Conservation (phyloP, 2,888 invertebrate species). For the Acleris sparsana region DNA sequence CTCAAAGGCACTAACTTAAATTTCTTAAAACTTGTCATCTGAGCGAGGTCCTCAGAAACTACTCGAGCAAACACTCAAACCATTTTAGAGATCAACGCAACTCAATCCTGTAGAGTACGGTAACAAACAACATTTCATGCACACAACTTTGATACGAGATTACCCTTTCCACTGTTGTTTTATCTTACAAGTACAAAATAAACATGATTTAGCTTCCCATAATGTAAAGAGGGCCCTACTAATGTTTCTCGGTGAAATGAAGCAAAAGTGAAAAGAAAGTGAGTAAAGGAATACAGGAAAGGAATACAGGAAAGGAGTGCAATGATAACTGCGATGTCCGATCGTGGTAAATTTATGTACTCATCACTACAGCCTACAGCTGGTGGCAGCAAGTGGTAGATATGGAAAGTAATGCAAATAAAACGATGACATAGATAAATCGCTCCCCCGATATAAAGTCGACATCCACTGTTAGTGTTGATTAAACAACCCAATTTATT, state of each 20-base stretch:
- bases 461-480: too few relatives aligned
- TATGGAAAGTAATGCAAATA: too few relatives aligned
- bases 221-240: constrained; percentile 50
- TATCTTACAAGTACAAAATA: constrained; percentile 56
- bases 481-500: too few relatives aligned
- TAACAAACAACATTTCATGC: constrained; percentile 34
- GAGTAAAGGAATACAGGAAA: not conserved
- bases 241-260: constrained; percentile 26
- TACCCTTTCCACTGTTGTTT: constrained; percentile 56
- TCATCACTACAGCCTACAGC: too few relatives aligned
- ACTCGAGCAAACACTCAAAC: constrained; percentile 14
- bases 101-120: constrained; percentile 10
- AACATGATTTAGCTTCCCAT: constrained; percentile 61
- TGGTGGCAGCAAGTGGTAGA: too few relatives aligned
- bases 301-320: too few relatives aligned
- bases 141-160: constrained; percentile 52
- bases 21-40: constrained; percentile 14
- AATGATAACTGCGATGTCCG: too few relatives aligned
- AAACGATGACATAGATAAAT: too few relatives aligned
- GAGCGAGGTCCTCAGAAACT: constrained; percentile 8
- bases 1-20: constrained; percentile 13
- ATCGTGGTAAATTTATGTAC: too few relatives aligned
- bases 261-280: not conserved
- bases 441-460: too few relatives aligned
- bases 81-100: constrained; percentile 30